Evolutionary conservation across 2,797 vertebrate genomes (phyloP), one percentile per base, ranked within the genome.

Genomic region (Pseudomugil tenellus): DNA sequence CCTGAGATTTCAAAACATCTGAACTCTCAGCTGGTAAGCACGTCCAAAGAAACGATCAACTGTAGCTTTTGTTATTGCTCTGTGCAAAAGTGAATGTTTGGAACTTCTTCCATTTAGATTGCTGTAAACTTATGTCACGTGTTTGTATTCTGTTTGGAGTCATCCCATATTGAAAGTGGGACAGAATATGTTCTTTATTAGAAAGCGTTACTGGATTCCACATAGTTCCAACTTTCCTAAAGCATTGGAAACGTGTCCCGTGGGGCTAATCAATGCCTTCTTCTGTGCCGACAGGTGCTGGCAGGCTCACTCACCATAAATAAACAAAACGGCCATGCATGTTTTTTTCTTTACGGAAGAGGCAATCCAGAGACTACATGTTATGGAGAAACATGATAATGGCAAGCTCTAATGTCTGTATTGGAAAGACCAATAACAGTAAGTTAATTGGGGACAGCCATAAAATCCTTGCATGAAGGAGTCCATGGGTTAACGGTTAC

Each of bases 151-250:
- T 86, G 88, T 86, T 91, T 84, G 74, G 75, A 79, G 86, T 82
- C 89, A 89, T 91, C 87, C 87, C 84, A 78, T 82, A 81, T 80
- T 80, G 85, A 90, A 84, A 89, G 81, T 65, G n/a, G 77, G 86
- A 87, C 84, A 85, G 19, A 48, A 48, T 48, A 77, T 84, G 87
- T 89, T 88, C 86, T 90, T 90, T 83, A 89, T 88, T 88, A 85
- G 76, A 61, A 9, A 43, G 83, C 74, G 84, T 89, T 83, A 90
- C 85, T 84, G 76, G 73, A 81, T 79, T 76, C 74, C 62, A 35
- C 9, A 23, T 6, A 12, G 21, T 49, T 13, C 48, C 48, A 49
- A 49, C 25, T 25, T 23, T 25, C 12, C 48, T 11, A 25, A 25
- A 49, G 3, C 21, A 25, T 25, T 9, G 13, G 21, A 49, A 13